Percentiles rank a stretch among this genome's conserved stretches.
These are phyloP conservation scores for Saguinus midas DNA, from an alignment of 2,113 vertebrate species.

Conservation along the genomic window DNA sequence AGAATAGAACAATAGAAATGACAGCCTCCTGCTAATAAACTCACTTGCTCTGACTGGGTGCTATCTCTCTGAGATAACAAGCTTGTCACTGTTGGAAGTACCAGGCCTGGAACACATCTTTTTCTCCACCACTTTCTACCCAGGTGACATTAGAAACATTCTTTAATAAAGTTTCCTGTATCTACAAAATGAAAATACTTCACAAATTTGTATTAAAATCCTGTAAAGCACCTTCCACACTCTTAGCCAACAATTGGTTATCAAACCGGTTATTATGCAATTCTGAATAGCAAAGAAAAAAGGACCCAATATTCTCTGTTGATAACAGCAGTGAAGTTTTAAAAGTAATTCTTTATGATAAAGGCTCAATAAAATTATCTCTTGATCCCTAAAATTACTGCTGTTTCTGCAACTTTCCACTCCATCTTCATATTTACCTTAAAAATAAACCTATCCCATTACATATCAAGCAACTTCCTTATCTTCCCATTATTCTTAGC, in stretches of 20 bases:
- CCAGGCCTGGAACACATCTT: neutral
- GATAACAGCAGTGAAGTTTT: too few species aligned
- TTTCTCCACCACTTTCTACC: neutral
- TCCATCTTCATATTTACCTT: neutral
- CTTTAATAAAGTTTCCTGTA: neutral
- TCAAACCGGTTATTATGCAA: neutral
- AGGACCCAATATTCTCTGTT: too few species aligned
- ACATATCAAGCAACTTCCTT: neutral
- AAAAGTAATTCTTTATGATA: too few species aligned
- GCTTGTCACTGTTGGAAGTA: neutral
- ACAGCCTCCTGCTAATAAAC: neutral
- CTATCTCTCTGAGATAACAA: neutral
- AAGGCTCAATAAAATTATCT: too few species aligned
- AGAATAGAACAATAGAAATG: neutral
- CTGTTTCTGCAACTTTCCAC: neutral
- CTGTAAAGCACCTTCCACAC: neutral
- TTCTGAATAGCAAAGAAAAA: neutral
- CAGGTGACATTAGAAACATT: neutral
- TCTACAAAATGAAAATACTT: neutral
- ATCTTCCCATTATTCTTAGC: neutral
- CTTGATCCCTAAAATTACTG: neutral
- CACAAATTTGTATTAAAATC: neutral
- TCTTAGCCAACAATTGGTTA: neutral
- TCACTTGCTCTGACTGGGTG: neutral
- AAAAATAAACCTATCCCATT: neutral